Evolutionary conservation across 2,888 invertebrate genomes (phyloP), one percentile per base, ranked within the genome.

Genomic region (Hermaeophaga mercurialis): DNA sequence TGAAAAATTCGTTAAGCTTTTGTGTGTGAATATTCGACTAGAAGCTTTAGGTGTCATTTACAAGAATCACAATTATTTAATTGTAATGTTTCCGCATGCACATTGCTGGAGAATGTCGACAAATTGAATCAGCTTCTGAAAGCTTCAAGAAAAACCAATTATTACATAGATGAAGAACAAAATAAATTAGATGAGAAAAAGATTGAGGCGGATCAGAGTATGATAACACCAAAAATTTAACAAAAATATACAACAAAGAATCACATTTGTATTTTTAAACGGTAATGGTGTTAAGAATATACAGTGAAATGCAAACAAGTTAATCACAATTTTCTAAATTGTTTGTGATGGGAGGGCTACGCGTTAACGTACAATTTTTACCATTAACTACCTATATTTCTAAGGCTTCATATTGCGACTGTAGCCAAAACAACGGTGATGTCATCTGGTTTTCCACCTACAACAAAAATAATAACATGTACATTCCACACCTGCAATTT

Each of bases 371-470:
- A 31, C 6, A 39, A 34, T 12, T 2, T 28, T 39, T 49, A 34
- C 19, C 34, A 36, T 47, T 24, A 34, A 43, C 52, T 52, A 52
- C 15, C 24, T 43, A 43, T 3, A 43, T 31, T 33, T 14, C 19
- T 59, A 48, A 48, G 45, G 45, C 54, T 65, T 84, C 81, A 85
- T 83, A 88, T 86, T 75, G 91, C 90, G 80, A 97, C 94, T 68
- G 94, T 92, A 69, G 96, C 95, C 70, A 97, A 85, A 74, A 98
- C 87, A 77, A 97, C 94, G 74, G 97, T 97, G 80, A 98, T 96
- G 82, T 98, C 98, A 79, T 98, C 98, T 60, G 97, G 97, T 81
- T 98, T 98, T 56, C 98, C 97, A 76, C 98, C 96, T 90, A 83
- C 47, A 84, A 87, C 72, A 66, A 76, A 75, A 73, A 65, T 67